These are phyloP conservation scores for Xestia sexstrigata DNA, from an alignment of 2,888 invertebrate species.

Conservation along the genomic window DNA sequence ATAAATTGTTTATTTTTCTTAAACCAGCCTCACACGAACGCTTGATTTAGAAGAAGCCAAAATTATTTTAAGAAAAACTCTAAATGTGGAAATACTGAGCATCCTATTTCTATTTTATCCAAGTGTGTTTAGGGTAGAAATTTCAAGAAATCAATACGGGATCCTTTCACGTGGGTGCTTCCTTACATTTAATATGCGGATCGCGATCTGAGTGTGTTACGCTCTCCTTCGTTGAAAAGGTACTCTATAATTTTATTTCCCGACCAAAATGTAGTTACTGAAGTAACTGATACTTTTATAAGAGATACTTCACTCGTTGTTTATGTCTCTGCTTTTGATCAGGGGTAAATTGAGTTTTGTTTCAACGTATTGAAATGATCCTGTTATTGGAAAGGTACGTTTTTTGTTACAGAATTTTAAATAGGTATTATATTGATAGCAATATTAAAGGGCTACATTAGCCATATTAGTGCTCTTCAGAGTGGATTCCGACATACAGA, in stretches of 20 bases:
- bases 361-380: conserved; percentile 52
- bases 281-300: conserved; percentile 87
- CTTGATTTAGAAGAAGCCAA: conserved; percentile 2
- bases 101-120: conserved; percentile 64
- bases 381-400: conserved; percentile 9
- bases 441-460: conserved; percentile 1
- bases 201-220: conserved; percentile 84
- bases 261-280: conserved; percentile 88
- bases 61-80: conserved; percentile 23
- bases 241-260: conserved; percentile 90
- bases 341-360: conserved; percentile 74
- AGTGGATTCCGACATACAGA: background rate
- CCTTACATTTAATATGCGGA: conserved; percentile 82
- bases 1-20: background rate
- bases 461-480: background rate
- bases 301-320: conserved; percentile 77
- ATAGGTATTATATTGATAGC: background rate
- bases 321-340: conserved; percentile 76
- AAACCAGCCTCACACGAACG: too few relatives aligned
- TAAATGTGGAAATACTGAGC: conserved; percentile 30
- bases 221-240: conserved; percentile 87
- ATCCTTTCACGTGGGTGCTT: conserved; percentile 70
- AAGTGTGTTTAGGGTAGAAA: conserved; percentile 76
- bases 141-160: conserved; percentile 82
- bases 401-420: conserved; percentile 15